A percentile compares a stretch with the other conserved stretches of the same genome.
These are phyloP conservation scores for Cassiopea xamachana DNA, from an alignment of 30 jellyfish, hydroid and myxozoan genomes.

Conservation along the genomic window DNA sequence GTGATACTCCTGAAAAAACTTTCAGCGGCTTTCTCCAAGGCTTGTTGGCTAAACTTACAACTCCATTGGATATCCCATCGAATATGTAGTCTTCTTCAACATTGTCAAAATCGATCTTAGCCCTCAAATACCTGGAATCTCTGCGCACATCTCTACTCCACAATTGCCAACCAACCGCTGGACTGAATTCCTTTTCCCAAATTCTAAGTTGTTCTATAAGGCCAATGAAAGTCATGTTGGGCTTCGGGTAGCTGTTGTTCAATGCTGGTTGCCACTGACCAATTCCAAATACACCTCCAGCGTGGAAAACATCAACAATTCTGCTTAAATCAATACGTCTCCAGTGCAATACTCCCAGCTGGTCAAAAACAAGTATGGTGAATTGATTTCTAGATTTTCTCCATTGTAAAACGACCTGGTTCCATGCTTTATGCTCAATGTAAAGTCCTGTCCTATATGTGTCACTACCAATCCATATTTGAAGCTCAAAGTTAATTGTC, in stretches of 20 bases:
- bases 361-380: conserved; percentile 48
- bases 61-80: conserved; percentile 24
- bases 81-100: conserved; percentile 12
- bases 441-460: conserved; percentile 12
- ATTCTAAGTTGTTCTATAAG: conserved; percentile 42
- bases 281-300: conserved; percentile 51
- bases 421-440: conserved; percentile 44
- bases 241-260: conserved; percentile 22
- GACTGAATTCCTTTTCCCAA: conserved; percentile 61
- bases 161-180: conserved; percentile 72
- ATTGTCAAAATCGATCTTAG: conserved; percentile 41
- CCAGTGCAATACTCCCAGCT: conserved; percentile 32
- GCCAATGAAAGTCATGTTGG: conserved; percentile 53
- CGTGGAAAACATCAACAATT: conserved; percentile 12
- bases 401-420: conserved; percentile 66
- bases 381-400: not conserved
- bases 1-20: conserved; percentile 27
- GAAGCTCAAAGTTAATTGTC: conserved; percentile 15
- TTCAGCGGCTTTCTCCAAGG: conserved; percentile 69
- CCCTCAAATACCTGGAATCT: conserved; percentile 32
- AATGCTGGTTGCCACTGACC: conserved; percentile 80
- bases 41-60: not conserved
- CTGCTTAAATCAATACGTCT: not conserved
- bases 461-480: conserved; percentile 39
- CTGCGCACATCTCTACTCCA: conserved; percentile 57